Percentiles rank a stretch among this genome's conserved stretches.
These are phyloP conservation scores for Callipepla californica DNA, from an alignment of 2,113 vertebrate species.

Conservation along the genomic window DNA sequence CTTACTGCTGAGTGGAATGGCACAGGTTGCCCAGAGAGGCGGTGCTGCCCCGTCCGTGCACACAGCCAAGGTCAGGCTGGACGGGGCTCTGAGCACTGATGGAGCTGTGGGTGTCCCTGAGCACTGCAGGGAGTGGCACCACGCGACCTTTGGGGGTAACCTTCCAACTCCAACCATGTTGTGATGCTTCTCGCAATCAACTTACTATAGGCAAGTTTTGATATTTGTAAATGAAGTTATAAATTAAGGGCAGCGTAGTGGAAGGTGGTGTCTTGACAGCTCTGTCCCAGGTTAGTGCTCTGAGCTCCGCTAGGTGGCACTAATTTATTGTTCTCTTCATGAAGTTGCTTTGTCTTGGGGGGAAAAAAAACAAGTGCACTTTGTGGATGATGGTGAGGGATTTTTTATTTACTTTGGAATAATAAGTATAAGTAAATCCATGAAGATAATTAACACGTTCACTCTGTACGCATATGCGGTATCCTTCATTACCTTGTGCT, in stretches of 20 bases:
- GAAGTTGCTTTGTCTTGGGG: not conserved
- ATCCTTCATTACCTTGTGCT: not conserved
- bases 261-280: not conserved
- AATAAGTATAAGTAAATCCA: not conserved
- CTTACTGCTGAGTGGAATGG: not conserved
- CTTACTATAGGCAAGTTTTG: not conserved
- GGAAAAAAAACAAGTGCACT: not conserved
- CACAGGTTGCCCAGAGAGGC: no score
- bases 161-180: no score
- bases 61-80: no score
- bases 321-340: slow-evolving; percentile 47
- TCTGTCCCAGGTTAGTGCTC: slow-evolving; percentile 16
- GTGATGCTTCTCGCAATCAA: no score
- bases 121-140: no score
- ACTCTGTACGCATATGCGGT: accelerated
- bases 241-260: not conserved
- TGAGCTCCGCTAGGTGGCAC: slow-evolving; percentile 58
- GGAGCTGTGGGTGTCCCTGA: no score
- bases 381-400: not conserved
- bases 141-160: no score
- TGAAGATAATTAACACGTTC: not conserved
- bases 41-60: no score
- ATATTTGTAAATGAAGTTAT: not conserved
- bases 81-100: no score
- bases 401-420: not conserved